Percentiles rank a stretch among this genome's conserved stretches.
These are phyloP conservation scores for Drosophila nebulosa DNA, from an alignment of 1,140 invertebrate genomes.

Conservation along the genomic window DNA sequence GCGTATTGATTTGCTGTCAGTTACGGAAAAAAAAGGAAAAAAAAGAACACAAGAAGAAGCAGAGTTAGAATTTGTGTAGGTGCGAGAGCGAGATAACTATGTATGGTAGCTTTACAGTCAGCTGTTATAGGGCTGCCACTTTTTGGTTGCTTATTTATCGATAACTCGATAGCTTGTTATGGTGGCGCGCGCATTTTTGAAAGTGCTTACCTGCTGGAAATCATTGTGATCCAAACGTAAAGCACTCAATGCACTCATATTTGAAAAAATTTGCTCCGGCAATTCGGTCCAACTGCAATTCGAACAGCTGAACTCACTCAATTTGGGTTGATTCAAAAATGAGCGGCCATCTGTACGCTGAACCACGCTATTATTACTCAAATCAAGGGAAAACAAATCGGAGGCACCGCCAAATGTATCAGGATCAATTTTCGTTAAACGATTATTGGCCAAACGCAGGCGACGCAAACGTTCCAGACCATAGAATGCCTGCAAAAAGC, in stretches of 20 bases:
- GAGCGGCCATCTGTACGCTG: conserved; percentile 69
- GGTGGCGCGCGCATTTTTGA: conserved; percentile 10
- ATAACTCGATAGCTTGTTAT: conserved; percentile 34
- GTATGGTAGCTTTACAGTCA: neutral
- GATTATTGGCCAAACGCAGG: conserved; percentile 82
- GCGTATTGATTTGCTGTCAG: conserved; percentile 79
- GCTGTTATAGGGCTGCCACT: conserved; percentile 28
- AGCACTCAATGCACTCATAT: conserved; percentile 79
- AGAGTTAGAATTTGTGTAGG: neutral
- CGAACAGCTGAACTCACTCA: conserved; percentile 63
- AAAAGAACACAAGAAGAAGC: conserved; percentile 19
- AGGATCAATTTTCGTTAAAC: conserved; percentile 81
- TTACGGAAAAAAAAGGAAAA: conserved; percentile 5
- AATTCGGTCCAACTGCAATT: conserved; percentile 74
- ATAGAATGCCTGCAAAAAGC: conserved; percentile 49
- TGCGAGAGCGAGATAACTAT: conserved; percentile 51
- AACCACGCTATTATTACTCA: conserved; percentile 82
- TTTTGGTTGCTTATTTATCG: conserved; percentile 26
- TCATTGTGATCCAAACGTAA: conserved; percentile 81
- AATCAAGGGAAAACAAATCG: conserved; percentile 81
- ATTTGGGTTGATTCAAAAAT: conserved; percentile 67
- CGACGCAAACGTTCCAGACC: conserved; percentile 53
- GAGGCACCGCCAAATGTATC: conserved; percentile 81
- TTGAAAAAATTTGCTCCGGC: conserved; percentile 79
- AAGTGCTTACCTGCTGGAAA: conserved; percentile 70